phyloP scores from a whole-genome alignment of 2,113 vertebrate species.

The Edolisoma coerulescens region DNA sequence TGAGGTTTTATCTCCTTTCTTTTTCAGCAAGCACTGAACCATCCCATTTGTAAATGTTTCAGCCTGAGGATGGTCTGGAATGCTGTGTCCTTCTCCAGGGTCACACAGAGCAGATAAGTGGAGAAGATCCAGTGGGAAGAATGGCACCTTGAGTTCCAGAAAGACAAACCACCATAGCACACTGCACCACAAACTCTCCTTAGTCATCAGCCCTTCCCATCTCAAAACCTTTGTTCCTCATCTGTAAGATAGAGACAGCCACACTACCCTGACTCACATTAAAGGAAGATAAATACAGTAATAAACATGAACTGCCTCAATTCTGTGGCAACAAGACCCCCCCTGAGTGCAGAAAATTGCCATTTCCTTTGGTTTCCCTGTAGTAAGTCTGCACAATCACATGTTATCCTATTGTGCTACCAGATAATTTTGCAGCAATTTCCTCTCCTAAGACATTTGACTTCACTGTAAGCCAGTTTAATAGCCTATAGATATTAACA shows the following conservation, averaged over 20 bases:
- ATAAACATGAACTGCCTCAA: conserved; percentile 19
- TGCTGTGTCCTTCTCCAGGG: neutral
- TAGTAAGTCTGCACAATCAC: conserved; percentile 26
- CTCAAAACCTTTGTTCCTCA: neutral
- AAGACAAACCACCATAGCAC: neutral
- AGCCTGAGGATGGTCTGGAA: neutral
- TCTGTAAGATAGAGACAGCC: neutral
- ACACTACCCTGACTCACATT: neutral
- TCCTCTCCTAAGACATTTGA: conserved; percentile 52
- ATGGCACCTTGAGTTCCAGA: neutral
- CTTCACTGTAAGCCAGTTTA: conserved; percentile 51
- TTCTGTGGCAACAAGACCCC: conserved; percentile 11
- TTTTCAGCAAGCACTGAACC: neutral
- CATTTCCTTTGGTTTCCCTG: conserved; percentile 29
- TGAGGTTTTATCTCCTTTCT: neutral
- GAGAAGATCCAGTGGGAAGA: neutral
- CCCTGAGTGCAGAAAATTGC: conserved; percentile 45
- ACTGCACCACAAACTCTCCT: neutral
- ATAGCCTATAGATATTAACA: conserved; percentile 67
- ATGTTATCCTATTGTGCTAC: conserved; percentile 38
- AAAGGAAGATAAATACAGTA: conserved; percentile 26
- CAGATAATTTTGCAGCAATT: conserved; percentile 55
- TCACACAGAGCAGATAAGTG: neutral
- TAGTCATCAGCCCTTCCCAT: neutral
- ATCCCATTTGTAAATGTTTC: neutral